Conservation (phyloP, 2,888 invertebrate species). For the Aleiodes testaceus region DNA sequence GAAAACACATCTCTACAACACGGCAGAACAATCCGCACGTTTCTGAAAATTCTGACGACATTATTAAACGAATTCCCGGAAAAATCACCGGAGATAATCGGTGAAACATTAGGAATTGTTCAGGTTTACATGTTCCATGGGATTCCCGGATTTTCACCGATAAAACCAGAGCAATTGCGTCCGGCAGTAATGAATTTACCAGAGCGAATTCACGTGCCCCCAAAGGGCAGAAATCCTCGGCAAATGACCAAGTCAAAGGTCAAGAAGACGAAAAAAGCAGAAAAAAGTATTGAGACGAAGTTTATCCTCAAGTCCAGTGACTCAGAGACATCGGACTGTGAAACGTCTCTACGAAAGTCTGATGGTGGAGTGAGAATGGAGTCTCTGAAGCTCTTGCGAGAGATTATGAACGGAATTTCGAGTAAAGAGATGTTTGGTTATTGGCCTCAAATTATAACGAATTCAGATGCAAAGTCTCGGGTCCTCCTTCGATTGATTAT, state of each 20-base stretch:
- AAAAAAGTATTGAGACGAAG: conserved; percentile 35
- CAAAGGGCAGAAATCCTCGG: conserved; percentile 60
- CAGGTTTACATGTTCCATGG: conserved; percentile 66
- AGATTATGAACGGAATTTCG: conserved; percentile 56
- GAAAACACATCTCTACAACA: neutral
- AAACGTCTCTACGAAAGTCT: conserved; percentile 52
- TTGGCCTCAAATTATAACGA: conserved; percentile 67
- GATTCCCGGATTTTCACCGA: conserved; percentile 59
- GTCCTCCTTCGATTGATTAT: conserved; percentile 64
- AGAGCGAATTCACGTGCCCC: conserved; percentile 59
- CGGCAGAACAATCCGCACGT: neutral
- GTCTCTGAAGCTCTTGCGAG: conserved; percentile 60
- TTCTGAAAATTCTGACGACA: conserved; percentile 26
- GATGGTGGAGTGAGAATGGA: conserved; percentile 63
- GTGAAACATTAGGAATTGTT: conserved; percentile 65
- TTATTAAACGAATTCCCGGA: conserved; percentile 35
- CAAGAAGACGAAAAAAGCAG: conserved; percentile 49
- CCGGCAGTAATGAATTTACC: conserved; percentile 69
- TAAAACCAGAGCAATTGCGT: conserved; percentile 59
- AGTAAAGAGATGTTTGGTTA: conserved; percentile 68
- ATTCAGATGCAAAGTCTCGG: conserved; percentile 60
- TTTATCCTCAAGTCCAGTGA: conserved; percentile 59
- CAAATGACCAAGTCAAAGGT: conserved; percentile 54
- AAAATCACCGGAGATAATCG: conserved; percentile 54
- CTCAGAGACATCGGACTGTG: conserved; percentile 64